These are phyloP conservation scores for Pontoporia blainvillei DNA, from an alignment of 2,113 vertebrate genomes.

Conservation along the genomic window DNA sequence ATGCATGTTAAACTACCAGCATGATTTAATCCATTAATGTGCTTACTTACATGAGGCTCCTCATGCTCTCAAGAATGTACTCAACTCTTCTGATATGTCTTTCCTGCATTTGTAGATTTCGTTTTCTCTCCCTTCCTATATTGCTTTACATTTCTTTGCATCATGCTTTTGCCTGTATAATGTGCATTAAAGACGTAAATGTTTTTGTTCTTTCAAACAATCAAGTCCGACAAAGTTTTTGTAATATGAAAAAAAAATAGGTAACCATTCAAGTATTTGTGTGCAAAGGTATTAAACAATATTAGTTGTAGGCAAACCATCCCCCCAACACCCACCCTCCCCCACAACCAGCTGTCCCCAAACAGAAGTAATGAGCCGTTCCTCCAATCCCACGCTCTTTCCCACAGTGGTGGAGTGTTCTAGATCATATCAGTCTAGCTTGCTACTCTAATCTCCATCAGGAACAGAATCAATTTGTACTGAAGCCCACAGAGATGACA, in stretches of 20 bases:
- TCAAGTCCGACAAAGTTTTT: background rate
- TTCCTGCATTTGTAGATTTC: background rate
- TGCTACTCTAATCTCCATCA: background rate
- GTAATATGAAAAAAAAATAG: background rate
- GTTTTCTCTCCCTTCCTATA: background rate
- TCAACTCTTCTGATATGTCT: background rate
- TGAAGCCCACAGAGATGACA: constrained; percentile 30
- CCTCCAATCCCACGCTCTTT: background rate
- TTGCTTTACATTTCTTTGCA: background rate
- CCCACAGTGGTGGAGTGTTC: background rate
- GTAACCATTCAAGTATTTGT: background rate
- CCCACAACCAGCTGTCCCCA: background rate
- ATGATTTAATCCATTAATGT: background rate
- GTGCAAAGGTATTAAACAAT: background rate
- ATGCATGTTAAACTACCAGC: background rate
- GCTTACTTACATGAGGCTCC: background rate
- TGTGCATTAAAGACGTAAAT: background rate
- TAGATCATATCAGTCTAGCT: background rate
- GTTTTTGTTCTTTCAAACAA: background rate
- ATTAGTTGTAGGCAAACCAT: background rate
- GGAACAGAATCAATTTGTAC: background rate
- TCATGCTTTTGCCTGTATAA: background rate
- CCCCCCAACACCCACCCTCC: no score
- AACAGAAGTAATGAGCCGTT: background rate
- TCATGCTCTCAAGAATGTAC: background rate